Evolutionary conservation across 2,888 invertebrate genomes (phyloP).

Genomic region (Ectropis crepuscularia): DNA sequence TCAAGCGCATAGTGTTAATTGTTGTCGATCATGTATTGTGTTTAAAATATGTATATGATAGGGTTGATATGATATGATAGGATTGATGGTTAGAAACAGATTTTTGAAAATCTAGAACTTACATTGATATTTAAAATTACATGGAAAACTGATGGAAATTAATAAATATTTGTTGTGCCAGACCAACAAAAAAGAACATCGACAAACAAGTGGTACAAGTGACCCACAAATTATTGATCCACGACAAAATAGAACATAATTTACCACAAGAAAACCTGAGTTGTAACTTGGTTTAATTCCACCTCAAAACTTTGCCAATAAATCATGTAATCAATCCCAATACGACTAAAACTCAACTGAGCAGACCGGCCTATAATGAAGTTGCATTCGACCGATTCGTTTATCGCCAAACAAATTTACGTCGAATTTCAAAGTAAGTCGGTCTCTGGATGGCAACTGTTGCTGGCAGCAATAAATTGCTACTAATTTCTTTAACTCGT

Average conservation of each 20-base stretch:
- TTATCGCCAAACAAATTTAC: constrained; percentile 55
- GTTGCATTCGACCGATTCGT: constrained; percentile 47
- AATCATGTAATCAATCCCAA: constrained; percentile 9
- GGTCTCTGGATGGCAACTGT: constrained; percentile 54
- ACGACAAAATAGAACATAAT: neutral
- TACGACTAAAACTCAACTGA: constrained; percentile 19
- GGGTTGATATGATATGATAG: no score
- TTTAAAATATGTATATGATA: no score
- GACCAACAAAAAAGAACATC: no score
- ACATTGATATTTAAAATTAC: no score
- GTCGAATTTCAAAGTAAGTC: constrained; percentile 54
- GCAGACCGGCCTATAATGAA: constrained; percentile 27
- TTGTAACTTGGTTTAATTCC: neutral
- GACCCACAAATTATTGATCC: neutral
- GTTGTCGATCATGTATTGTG: no score
- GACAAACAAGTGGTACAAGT: no score
- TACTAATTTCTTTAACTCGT: constrained; percentile 58
- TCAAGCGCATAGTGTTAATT: no score
- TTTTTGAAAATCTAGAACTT: no score
- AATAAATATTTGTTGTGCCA: no score
- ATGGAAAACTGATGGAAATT: no score
- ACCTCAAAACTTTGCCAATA: constrained; percentile 8
- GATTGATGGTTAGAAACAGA: no score
- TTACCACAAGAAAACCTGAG: neutral
- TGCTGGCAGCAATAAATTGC: constrained; percentile 58